Conservation (phyloP, 2,888 invertebrate genomes). For the Ophioninae sp. region DNA sequence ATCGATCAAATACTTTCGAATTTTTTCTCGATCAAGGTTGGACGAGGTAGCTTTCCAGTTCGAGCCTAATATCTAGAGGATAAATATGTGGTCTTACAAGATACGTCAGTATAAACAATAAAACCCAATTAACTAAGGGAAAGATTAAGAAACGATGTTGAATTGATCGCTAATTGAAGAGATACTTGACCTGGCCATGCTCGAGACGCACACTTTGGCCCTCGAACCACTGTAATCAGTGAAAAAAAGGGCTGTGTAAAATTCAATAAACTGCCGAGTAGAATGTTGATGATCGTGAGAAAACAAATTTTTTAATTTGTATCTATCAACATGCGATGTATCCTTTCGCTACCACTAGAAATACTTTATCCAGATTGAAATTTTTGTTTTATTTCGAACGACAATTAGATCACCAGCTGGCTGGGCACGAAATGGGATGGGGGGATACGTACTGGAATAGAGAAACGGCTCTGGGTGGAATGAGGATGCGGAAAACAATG, state of each 20-base stretch:
- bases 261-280: neutral
- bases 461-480: constrained; percentile 22
- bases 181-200: neutral
- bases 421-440: neutral
- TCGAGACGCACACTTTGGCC: neutral
- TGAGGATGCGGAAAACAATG: constrained; percentile 67
- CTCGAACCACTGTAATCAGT: neutral
- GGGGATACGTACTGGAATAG: neutral
- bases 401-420: neutral
- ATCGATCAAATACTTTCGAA: neutral
- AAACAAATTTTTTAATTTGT: too few relatives aligned
- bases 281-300: too few relatives aligned
- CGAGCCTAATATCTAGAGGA: neutral
- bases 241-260: neutral
- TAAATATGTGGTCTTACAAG: neutral
- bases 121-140: neutral
- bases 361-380: too few relatives aligned
- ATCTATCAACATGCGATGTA: too few relatives aligned
- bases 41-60: neutral
- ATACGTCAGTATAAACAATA: too few relatives aligned
- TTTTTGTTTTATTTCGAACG: neutral
- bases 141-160: neutral
- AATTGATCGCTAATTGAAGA: neutral
- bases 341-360: too few relatives aligned
- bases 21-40: neutral